Percentiles rank a stretch among this genome's conserved stretches.
Evolutionary conservation across 2,113 vertebrate species (phyloP).

Genomic region (Pleuronectes platessa): DNA sequence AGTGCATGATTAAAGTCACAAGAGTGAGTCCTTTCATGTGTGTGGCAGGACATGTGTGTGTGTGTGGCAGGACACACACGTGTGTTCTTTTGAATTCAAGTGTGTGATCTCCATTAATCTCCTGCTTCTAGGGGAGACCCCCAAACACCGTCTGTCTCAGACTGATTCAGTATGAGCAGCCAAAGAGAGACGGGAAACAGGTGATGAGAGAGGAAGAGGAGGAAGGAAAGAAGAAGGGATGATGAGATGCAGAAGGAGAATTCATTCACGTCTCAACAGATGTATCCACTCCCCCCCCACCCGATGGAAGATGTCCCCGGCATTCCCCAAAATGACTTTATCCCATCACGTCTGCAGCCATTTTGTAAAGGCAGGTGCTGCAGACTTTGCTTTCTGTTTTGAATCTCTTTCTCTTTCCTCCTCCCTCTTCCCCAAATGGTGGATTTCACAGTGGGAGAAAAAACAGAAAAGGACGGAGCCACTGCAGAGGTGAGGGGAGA

Average conservation of each 20-base stretch:
- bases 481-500: conserved; percentile 12
- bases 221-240: background rate
- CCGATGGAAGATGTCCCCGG: background rate
- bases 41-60: background rate
- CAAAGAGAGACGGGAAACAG: conserved; percentile 31
- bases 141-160: too few species aligned
- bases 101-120: conserved; percentile 43
- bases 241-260: background rate
- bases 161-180: conserved; percentile 57
- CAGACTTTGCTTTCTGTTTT: conserved; percentile 18
- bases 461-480: background rate
- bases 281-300: too few species aligned
- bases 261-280: too few species aligned
- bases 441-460: conserved; percentile 1
- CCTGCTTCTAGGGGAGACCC: background rate
- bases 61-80: background rate
- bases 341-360: conserved; percentile 28
- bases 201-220: background rate
- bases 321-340: conserved; percentile 1
- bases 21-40: background rate
- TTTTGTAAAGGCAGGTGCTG: conserved; percentile 57
- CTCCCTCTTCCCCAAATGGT: conserved; percentile 40
- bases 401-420: background rate
- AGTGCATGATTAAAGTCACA: too few species aligned
- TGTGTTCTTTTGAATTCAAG: background rate